Conservation (phyloP, 2,113 vertebrate genomes). For the Tricholaema leucomelas region DNA sequence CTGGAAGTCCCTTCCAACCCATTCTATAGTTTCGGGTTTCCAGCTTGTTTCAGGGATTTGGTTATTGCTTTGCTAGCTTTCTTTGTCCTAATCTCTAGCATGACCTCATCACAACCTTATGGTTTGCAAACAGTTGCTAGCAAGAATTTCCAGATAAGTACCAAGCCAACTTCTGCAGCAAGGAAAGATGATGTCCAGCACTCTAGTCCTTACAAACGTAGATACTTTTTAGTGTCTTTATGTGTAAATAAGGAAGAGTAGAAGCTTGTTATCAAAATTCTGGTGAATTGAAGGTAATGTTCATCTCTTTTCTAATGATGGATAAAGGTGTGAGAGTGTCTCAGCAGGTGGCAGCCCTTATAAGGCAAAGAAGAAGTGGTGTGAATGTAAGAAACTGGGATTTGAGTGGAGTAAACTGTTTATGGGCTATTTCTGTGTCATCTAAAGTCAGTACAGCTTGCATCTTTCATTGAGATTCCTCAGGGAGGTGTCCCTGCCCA, state of each 20-base stretch:
- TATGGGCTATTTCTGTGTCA: not conserved
- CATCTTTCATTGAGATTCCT: not conserved
- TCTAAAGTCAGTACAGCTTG: not conserved
- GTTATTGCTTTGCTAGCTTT: not conserved
- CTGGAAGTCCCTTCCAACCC: no score
- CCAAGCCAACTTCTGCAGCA: not conserved
- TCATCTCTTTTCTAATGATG: not conserved
- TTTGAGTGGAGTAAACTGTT: not conserved
- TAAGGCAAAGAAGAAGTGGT: not conserved
- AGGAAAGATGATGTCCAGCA: not conserved
- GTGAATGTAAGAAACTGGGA: not conserved
- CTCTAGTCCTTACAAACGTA: not conserved
- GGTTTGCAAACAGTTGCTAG: not conserved
- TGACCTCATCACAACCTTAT: not conserved
- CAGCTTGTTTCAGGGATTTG: not conserved
- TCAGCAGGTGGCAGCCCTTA: constrained; percentile 46
- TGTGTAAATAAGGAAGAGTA: not conserved
- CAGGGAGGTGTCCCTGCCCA: no score
- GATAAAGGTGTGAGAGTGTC: not conserved
- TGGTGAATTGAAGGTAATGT: not conserved
- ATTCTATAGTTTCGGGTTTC: not conserved
- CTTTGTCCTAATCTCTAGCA: not conserved
- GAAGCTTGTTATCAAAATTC: not conserved
- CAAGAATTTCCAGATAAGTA: not conserved
- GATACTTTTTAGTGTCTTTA: not conserved